phyloP scores from a whole-genome alignment of 2,797 vertebrate species.

The Catostomus latipinnis region DNA sequence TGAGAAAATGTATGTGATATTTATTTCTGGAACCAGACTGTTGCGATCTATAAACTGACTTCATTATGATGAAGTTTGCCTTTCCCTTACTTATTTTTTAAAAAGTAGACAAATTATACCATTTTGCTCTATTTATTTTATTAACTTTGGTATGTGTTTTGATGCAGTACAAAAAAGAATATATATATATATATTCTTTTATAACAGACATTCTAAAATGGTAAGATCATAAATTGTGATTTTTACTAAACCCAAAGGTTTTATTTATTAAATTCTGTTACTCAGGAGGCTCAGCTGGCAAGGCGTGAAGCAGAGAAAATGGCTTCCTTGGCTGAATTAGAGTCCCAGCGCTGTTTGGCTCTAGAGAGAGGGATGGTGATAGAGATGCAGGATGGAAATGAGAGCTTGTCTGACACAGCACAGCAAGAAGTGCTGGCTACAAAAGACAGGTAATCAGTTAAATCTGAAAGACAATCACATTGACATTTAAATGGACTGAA shows the following conservation, averaged over 20 bases:
- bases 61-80: too few relatives aligned
- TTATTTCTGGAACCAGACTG: too few relatives aligned
- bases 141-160: too few relatives aligned
- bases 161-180: too few relatives aligned
- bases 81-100: too few relatives aligned
- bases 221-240: too few relatives aligned
- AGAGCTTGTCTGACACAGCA: slow-evolving; percentile 25
- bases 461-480: neutral
- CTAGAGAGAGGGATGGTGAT: slow-evolving; percentile 82
- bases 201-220: too few relatives aligned
- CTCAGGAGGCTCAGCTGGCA: slow-evolving; percentile 85
- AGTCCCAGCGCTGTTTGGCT: slow-evolving; percentile 79
- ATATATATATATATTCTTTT: too few relatives aligned
- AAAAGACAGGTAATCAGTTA: slow-evolving; percentile 77
- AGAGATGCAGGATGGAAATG: slow-evolving; percentile 56
- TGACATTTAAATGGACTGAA: neutral
- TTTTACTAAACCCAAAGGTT: neutral
- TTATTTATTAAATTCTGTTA: neutral
- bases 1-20: too few relatives aligned
- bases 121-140: too few relatives aligned
- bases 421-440: slow-evolving; percentile 61
- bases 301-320: slow-evolving; percentile 79
- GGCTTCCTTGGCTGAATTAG: slow-evolving; percentile 77
- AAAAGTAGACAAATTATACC: too few relatives aligned
- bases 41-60: too few relatives aligned